Evolutionary conservation across 2,888 invertebrate genomes (phyloP), one percentile per base, ranked within the genome.

Genomic region (Drosophila algonquin): DNA sequence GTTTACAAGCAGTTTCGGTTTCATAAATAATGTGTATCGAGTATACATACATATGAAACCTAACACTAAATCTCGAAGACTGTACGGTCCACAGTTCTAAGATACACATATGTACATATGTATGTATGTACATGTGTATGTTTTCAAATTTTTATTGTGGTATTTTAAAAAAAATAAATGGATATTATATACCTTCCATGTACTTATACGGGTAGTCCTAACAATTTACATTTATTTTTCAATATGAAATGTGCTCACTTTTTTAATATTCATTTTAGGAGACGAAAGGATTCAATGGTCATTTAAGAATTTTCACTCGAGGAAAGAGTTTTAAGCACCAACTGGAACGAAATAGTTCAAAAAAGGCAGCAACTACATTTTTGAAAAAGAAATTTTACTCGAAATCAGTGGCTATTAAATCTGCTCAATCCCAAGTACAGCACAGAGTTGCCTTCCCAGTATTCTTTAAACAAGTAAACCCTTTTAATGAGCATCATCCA

Each of bases 391-490:
- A 60, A 24, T 5, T 73, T 12, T 61, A 64, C 59, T 53, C 65
- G 3, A 71, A 71, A 35, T 9, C 30, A 1, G 32, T 51, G 44
- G 24, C 60, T 5, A 35, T 50, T 12, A 51, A 59, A 50, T 52
- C 73, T 8, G 18, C 63, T 6, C 73, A 73, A 56, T 46, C 77
- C 51, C 81, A 81, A 21, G 72, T 81, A 47, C 81, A 83, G 50
- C 81, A 81, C 27, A 62, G 79, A 6, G 79, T 80, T 7, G 71
- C 70, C 2, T 81, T 81, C 54, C 81, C 81, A 18, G 79, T 81
- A 12, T 77, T 84, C 61, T 53, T 84, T 1, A 81, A 81, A 3
- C 85, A 84, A 40, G 47, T 81, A 6, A 77, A 69, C 32, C 65
- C 77, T 1, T 68, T 81, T 44, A 72, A 81, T n/a, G 75, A 77